These are phyloP conservation scores for Taenioides sp. DNA, from an alignment of 2,797 vertebrate genomes.

Conservation along the genomic window DNA sequence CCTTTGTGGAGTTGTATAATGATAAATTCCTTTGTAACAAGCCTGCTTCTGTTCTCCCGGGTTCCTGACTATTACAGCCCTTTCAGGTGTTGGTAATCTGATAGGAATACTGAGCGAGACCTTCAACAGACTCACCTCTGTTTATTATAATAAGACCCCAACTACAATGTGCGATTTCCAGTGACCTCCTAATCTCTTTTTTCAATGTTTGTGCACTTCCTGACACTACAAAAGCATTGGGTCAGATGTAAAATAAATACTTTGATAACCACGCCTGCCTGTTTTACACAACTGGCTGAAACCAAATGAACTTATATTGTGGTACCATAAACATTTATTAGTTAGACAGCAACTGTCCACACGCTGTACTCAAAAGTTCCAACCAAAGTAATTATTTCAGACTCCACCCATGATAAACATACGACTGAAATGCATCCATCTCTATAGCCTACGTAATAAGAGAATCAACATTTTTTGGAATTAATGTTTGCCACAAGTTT, in stretches of 20 bases:
- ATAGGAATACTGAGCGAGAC: slow-evolving; percentile 29
- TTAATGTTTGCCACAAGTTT: neutral
- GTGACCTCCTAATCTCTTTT: slow-evolving; percentile 2
- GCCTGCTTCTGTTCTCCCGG: slow-evolving; percentile 44
- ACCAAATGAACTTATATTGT: neutral
- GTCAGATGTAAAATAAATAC: slow-evolving; percentile 1
- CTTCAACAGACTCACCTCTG: slow-evolving; percentile 29
- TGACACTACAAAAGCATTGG: slow-evolving; percentile 20
- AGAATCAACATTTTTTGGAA: neutral
- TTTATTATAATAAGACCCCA: slow-evolving; percentile 20
- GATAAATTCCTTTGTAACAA: slow-evolving; percentile 66
- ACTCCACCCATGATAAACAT: neutral
- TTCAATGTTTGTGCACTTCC: neutral
- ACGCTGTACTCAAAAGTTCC: neutral
- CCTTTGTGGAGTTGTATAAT: slow-evolving; percentile 61
- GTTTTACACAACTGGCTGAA: slow-evolving; percentile 22
- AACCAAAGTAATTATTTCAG: neutral
- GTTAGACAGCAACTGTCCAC: slow-evolving; percentile 3
- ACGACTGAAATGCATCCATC: neutral
- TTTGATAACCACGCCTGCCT: slow-evolving; percentile 15
- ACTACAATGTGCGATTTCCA: slow-evolving; percentile 13
- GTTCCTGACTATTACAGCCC: slow-evolving; percentile 14
- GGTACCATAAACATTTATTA: slow-evolving; percentile 1
- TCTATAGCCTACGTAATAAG: neutral
- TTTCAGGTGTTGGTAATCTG: slow-evolving; percentile 42